phyloP scores from a whole-genome alignment of 2,888 invertebrate species.

The Fragum fragum region DNA sequence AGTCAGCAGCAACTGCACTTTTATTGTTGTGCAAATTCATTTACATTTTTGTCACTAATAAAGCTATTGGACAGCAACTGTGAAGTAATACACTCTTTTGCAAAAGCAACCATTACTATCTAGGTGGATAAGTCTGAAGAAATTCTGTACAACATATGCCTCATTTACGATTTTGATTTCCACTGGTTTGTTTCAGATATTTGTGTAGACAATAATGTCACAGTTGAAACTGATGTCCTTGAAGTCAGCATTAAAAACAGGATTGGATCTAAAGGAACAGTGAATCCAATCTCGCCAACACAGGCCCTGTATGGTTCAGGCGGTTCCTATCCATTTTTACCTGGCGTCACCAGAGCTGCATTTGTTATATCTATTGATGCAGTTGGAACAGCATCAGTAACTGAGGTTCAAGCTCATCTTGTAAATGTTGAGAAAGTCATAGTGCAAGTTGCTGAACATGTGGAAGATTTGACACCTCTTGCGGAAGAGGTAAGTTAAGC shows the following conservation, averaged over 20 bases:
- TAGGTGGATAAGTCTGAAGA: no score
- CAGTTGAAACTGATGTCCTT: constrained; percentile 22
- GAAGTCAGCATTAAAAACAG: constrained; percentile 16
- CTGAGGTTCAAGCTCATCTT: constrained; percentile 21
- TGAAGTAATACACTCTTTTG: no score
- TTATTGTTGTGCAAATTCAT: no score
- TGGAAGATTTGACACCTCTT: constrained; percentile 4
- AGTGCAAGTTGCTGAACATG: constrained; percentile 21
- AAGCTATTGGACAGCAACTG: no score
- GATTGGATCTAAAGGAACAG: constrained; percentile 25
- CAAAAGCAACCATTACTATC: no score
- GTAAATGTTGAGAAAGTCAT: constrained; percentile 29
- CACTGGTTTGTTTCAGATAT: no score
- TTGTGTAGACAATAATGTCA: constrained; percentile 21
- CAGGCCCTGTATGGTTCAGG: constrained; percentile 44
- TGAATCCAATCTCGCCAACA: constrained; percentile 12
- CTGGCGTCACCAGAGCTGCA: constrained; percentile 23
- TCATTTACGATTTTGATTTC: no score
- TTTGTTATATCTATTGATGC: constrained; percentile 26
- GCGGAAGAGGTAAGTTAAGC: constrained; percentile 15
- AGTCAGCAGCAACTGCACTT: no score
- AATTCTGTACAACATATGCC: no score
- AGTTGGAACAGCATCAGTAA: constrained; percentile 23
- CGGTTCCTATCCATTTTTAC: constrained; percentile 18
- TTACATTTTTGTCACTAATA: no score